Evolutionary conservation across 23 tunicate species (phyloP).

Genomic region (Phallusia fumigata): DNA sequence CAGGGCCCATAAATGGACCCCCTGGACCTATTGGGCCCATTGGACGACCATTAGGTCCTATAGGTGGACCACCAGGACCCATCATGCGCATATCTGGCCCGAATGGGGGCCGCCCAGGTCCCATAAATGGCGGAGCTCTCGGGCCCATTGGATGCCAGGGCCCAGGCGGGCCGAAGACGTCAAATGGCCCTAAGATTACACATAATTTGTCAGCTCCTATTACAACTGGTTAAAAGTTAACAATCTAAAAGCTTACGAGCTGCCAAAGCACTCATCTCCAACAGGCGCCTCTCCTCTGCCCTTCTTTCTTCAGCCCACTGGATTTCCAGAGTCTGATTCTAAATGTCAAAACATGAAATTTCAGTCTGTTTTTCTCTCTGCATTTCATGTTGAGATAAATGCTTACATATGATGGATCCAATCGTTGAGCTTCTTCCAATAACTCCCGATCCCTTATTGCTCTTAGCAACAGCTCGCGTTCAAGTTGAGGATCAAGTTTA

Average conservation of each 20-base stretch:
- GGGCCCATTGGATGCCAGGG: constrained; percentile 6
- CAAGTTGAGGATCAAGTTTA: constrained; percentile 33
- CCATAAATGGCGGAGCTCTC: neutral
- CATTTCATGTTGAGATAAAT: too few species aligned
- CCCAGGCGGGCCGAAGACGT: neutral
- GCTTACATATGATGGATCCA: constrained; percentile 25
- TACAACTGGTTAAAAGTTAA: neutral
- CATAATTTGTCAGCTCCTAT: neutral
- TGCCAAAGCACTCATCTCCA: neutral
- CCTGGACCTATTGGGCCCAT: neutral
- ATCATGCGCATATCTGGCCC: neutral
- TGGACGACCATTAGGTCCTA: neutral
- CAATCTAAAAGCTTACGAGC: neutral
- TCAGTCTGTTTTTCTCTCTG: too few species aligned
- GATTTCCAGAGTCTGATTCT: neutral
- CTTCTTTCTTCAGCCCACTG: constrained; percentile 7
- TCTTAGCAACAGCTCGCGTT: constrained; percentile 32
- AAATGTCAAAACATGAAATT: neutral
- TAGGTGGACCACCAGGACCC: neutral
- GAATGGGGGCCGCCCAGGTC: neutral
- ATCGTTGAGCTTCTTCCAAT: constrained; percentile 29
- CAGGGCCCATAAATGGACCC: neutral
- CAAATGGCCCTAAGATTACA: neutral
- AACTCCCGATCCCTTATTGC: constrained; percentile 29
- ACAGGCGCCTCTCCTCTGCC: neutral